Percentiles rank a stretch among this genome's conserved stretches.
These are phyloP conservation scores for Phoeniculus purpureus DNA, from an alignment of 2,797 vertebrate species.

Conservation along the genomic window DNA sequence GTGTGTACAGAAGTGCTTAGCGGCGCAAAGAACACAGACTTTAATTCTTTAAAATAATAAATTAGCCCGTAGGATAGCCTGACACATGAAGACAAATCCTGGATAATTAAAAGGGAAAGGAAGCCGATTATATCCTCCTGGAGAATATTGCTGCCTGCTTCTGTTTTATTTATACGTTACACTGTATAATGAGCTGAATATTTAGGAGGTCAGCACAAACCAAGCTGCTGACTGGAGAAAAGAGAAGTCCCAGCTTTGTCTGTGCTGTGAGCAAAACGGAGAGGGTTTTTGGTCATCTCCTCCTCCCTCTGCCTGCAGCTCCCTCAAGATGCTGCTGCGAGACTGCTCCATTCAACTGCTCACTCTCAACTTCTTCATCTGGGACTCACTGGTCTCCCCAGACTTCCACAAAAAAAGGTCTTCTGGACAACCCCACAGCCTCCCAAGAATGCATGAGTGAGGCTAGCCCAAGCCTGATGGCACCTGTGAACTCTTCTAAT, in stretches of 20 bases:
- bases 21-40: neutral
- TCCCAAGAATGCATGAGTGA: neutral
- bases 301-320: neutral
- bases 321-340: neutral
- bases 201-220: constrained; percentile 76
- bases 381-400: neutral
- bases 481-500: neutral
- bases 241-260: constrained; percentile 34
- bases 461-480: neutral
- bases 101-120: constrained; percentile 70
- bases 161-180: constrained; percentile 70
- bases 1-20: fast-evolving
- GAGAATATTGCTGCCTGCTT: constrained; percentile 68
- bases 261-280: neutral
- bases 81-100: constrained; percentile 69
- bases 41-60: constrained; percentile 44
- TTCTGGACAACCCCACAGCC: neutral
- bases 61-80: constrained; percentile 32
- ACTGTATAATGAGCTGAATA: constrained; percentile 71
- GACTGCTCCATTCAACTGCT: neutral
- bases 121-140: constrained; percentile 69
- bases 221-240: constrained; percentile 70
- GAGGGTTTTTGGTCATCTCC: neutral
- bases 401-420: neutral
- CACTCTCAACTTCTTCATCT: neutral